These are phyloP conservation scores for Icerya purchasi DNA, from an alignment of 2,888 invertebrate genomes.

Conservation along the genomic window DNA sequence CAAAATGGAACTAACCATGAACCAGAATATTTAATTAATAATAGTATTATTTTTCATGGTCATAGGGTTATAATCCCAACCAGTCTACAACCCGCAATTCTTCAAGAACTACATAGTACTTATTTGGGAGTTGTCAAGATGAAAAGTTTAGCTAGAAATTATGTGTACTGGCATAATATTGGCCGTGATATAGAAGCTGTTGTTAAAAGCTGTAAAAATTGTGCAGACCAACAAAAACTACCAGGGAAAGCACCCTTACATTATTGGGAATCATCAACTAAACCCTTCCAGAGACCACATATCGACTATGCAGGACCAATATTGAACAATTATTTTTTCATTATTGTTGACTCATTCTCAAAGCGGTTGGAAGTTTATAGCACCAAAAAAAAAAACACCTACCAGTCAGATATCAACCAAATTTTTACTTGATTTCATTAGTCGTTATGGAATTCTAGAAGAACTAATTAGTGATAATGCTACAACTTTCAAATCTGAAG, in stretches of 20 bases:
- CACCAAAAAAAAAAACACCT: slow-evolving; percentile 4
- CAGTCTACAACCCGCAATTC: slow-evolving; percentile 12
- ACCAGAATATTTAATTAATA: slow-evolving; percentile 8
- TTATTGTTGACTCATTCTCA: neutral
- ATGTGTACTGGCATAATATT: slow-evolving; percentile 19
- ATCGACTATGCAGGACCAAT: slow-evolving; percentile 6
- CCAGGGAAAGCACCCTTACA: slow-evolving; percentile 12
- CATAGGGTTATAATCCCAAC: slow-evolving; percentile 15
- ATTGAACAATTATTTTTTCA: neutral
- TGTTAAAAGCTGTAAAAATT: slow-evolving; percentile 17
- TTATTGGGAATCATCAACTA: slow-evolving; percentile 7
- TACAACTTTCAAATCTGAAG: slow-evolving; percentile 2
- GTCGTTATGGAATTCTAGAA: slow-evolving; percentile 2
- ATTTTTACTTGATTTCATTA: slow-evolving; percentile 1
- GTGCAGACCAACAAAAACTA: slow-evolving; percentile 23
- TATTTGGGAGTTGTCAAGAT: slow-evolving; percentile 20
- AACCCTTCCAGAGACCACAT: slow-evolving; percentile 17
- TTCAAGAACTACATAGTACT: too few species aligned
- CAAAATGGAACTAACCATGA: neutral
- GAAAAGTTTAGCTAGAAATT: slow-evolving; percentile 19
- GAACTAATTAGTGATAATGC: slow-evolving; percentile 8
- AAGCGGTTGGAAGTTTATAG: slow-evolving; percentile 1
- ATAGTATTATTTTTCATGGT: slow-evolving; percentile 12
- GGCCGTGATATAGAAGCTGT: slow-evolving; percentile 18
- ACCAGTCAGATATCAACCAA: neutral